Conservation (phyloP, 1,140 invertebrate genomes). For the Harlomillsia oculata region DNA sequence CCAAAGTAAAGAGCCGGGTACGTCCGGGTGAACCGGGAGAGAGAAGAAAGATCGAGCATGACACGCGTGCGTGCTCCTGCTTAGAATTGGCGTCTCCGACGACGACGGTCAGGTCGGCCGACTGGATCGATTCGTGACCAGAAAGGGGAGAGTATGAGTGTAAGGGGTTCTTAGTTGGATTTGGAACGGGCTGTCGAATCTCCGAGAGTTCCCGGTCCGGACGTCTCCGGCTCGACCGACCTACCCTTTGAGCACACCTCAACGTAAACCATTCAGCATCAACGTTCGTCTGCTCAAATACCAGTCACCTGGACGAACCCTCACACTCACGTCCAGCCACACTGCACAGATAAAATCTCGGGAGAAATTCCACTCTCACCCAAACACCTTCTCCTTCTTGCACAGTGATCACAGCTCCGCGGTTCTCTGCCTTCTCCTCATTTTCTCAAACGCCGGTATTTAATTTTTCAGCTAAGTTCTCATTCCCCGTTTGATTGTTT, state of each 20-base stretch:
- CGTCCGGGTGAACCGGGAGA: no score
- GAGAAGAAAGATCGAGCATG: not conserved
- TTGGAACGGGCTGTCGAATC: not conserved
- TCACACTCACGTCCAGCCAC: conserved; percentile 20
- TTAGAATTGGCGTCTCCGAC: not conserved
- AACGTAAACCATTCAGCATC: conserved; percentile 21
- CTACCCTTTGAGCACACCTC: conserved; percentile 24
- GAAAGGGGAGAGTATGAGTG: conserved; percentile 9
- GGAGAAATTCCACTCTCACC: no score
- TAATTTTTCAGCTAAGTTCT: no score
- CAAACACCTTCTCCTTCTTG: no score
- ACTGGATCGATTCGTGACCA: conserved; percentile 7
- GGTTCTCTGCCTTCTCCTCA: no score
- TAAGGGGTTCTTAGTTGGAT: not conserved
- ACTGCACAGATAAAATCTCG: conserved; percentile 26
- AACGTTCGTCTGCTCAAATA: conserved; percentile 23
- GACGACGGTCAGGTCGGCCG: not conserved
- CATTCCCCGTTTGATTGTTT: no score
- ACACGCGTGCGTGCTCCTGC: not conserved
- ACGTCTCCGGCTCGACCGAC: no score
- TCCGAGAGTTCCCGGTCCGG: no score
- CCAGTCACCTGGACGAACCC: conserved; percentile 28
- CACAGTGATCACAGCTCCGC: no score
- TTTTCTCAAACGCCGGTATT: no score
- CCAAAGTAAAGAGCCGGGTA: no score